Base-by-base conservation (phyloP, 1,140 invertebrate genomes). In the Hycleus cichorii region DNA sequence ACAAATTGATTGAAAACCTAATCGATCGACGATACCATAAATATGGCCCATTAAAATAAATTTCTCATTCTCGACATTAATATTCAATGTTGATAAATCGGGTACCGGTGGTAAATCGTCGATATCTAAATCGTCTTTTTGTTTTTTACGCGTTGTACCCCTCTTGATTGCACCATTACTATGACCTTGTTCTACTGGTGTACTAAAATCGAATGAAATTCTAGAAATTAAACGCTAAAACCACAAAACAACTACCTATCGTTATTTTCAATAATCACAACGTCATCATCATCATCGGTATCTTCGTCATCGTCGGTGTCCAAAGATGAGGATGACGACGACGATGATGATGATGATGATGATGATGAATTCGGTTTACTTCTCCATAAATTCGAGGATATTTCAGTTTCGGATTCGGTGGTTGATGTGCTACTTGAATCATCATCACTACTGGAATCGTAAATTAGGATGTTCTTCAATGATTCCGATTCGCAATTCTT, bases 31-130 rank as follows among this genome's bases (percentile, higher is more conserved):
- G 66, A 89, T 65, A 43, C 57, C 64, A 8, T 47, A 45, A 32
- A 95, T 80, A 43, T 80, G 78, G 46, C 92, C 92, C 58, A 94
- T 77, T 59, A 83, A 81, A 55, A 83, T 77, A 65, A 88, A 87
- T 54, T 90, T 80, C 59, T 86, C 81, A 69, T 89, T 83, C 4
- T 84, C 83, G 7, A 93, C 81, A 55, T 81, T 85, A 53, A 95
- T 91, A 61, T 85, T 79, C 40, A 94, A 77, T 0, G 56, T 42
- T 32, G 68, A 66, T n/a, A 69, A 44, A 68, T 93, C 87, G 74
- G 92, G 84, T 60, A 94, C 88, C 0, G 89, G 88, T 2, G 90
- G 90, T 44, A 94, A 76, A 65, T 92, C 9, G 8, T 58, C 56
- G 11, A 58, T 8, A 10, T 11, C 32, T 26, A 52, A 25, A 11